Evolutionary conservation across 2,888 invertebrate species (phyloP).

Genomic region (Cylloceria caligata): DNA sequence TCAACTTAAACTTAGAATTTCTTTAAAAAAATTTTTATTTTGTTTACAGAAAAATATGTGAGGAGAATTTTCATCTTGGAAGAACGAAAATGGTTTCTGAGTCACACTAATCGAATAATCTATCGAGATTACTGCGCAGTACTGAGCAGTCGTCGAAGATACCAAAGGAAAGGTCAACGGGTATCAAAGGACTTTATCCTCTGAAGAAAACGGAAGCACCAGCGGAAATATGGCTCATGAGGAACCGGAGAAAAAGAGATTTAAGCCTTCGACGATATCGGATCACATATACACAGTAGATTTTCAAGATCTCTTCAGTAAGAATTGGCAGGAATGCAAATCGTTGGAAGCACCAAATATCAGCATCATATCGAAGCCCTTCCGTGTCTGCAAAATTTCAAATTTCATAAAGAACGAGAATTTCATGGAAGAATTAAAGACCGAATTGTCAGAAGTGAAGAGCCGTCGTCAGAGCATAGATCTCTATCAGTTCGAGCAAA

Average conservation of each 20-base stretch:
- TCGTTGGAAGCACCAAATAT: constrained; percentile 84
- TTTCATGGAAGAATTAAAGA: constrained; percentile 88
- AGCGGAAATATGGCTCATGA: constrained; percentile 55
- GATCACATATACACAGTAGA: constrained; percentile 72
- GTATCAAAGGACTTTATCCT: background rate
- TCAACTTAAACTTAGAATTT: background rate
- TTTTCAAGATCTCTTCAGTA: constrained; percentile 73
- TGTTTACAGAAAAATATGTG: background rate
- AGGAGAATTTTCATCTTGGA: background rate
- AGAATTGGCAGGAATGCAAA: constrained; percentile 85
- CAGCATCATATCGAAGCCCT: constrained; percentile 88
- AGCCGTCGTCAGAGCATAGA: constrained; percentile 91
- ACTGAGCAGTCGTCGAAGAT: background rate
- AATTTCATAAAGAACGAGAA: constrained; percentile 87
- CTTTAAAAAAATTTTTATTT: background rate
- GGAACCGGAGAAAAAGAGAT: constrained; percentile 75
- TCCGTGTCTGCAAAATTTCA: constrained; percentile 88
- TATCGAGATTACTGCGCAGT: background rate
- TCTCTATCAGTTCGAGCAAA: constrained; percentile 94
- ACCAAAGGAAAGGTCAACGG: background rate
- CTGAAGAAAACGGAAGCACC: background rate
- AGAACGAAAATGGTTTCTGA: background rate
- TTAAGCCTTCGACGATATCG: constrained; percentile 77
- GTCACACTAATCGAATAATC: background rate
- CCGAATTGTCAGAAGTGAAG: constrained; percentile 88